phyloP scores from a whole-genome alignment of 2,888 invertebrate species.

The Ophion costatus region DNA sequence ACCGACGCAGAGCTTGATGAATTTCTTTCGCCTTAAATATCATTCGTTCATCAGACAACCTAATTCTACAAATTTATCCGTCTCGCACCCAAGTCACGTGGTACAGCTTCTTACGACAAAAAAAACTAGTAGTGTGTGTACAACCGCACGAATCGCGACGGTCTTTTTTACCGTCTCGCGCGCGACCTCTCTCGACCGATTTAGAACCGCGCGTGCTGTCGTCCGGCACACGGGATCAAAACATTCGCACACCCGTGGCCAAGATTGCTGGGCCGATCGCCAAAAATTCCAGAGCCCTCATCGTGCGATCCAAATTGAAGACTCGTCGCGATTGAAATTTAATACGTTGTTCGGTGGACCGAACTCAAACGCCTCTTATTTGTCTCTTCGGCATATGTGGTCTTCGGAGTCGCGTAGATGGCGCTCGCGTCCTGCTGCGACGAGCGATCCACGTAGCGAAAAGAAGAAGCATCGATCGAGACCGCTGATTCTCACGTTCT shows the following conservation, averaged over 20 bases:
- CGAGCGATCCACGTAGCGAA: not conserved
- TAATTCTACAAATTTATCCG: not conserved
- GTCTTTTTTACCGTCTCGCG: not conserved
- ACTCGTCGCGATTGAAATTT: not conserved
- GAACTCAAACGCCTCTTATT: not conserved
- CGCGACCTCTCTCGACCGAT: constrained; percentile 6
- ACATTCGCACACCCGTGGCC: not conserved
- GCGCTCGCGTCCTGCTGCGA: not conserved
- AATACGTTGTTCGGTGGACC: not conserved
- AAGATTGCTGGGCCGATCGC: constrained; percentile 20
- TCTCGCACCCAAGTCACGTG: not conserved
- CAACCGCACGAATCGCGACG: not conserved
- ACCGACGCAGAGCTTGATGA: not conserved
- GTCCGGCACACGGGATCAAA: not conserved
- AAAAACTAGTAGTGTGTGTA: not conserved
- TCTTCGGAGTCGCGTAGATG: not conserved
- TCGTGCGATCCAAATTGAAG: not conserved
- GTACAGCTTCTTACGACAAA: not conserved
- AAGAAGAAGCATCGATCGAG: not conserved
- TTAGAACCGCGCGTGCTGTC: not conserved
- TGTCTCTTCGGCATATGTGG: not conserved
- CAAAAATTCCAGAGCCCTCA: constrained; percentile 23
- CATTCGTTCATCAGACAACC: not conserved
- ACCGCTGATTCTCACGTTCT: not conserved
- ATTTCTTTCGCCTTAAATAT: not conserved